Base-by-base conservation (phyloP, 2,113 vertebrate species). In the Hippolais icterina region DNA sequence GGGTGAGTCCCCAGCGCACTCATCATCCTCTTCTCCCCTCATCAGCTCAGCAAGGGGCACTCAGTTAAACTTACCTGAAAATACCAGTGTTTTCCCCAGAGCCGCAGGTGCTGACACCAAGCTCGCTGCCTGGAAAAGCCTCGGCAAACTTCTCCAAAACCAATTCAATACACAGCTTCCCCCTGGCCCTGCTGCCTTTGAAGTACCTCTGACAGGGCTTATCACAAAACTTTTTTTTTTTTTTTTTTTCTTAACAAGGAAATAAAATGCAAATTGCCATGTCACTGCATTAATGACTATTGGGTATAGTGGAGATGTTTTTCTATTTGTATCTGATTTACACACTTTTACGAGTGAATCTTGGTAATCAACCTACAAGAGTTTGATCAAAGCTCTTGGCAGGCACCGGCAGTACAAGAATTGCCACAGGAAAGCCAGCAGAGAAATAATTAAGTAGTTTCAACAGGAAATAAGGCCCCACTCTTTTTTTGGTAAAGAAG, bases 91-190 rank as follows among this genome's bases (percentile, higher is more conserved):
- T 47, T 54, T 7, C 47, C 49, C 18, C 33, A 4, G 49, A 77
- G 49, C 27, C 1, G 1, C 41, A 28, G 37, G 33, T 5, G 4
- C n/a, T 0, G 4, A 57, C 4, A 5, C 20, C 5, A 0, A 28
- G 56, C 21, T 93, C 3, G 0, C 37, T 1, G 16, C 49, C 68
- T 0, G 0, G 84, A 29, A 77, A 86, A 86, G 25, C 27, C 49
- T 52, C 29, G 2, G 4, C 44, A 82, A 84, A 84, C 37, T 91
- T 81, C 46, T 70, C 46, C 12, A 1, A 63, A 94, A 23, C 24
- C 15, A 0, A 27, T 60, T 70, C 39, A 9, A 10, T 35, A 2
- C 9, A 0, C 31, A 11, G 52, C 29, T 8, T 2, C 69, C 81
- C 72, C 54, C 56, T 31, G 64, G 41, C 64, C 42, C 53, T 19